Evolutionary conservation across 1,140 invertebrate genomes (phyloP).

Genomic region (Potamilus streckersoni): DNA sequence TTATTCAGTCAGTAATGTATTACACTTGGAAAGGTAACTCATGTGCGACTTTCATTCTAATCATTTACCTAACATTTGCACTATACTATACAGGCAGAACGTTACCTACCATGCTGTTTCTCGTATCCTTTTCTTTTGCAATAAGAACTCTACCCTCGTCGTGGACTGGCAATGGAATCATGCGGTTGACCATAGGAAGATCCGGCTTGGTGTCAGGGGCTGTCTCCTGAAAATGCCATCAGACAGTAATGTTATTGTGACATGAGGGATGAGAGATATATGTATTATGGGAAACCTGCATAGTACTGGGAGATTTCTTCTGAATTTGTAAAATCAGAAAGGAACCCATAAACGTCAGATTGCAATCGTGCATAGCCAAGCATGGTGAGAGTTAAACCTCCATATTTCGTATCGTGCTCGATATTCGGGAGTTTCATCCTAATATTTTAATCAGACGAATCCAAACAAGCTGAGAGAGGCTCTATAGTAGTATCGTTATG

Average conservation of each 20-base stretch:
- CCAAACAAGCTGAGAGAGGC: too few species aligned
- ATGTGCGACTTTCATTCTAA: not conserved
- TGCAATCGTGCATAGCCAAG: not conserved
- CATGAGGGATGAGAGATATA: too few species aligned
- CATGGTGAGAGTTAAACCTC: not conserved
- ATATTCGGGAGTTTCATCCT: too few species aligned
- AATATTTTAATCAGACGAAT: too few species aligned
- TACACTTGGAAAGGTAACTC: not conserved
- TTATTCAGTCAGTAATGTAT: not conserved
- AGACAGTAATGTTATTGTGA: not conserved
- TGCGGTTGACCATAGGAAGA: constrained; percentile 41
- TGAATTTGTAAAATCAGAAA: not conserved
- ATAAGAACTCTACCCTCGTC: constrained; percentile 19
- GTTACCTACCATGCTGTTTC: constrained; percentile 18
- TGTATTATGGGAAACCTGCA: too few species aligned
- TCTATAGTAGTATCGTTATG: too few species aligned
- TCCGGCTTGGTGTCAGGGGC: constrained; percentile 37
- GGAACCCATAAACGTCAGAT: not conserved
- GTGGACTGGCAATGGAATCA: constrained; percentile 41
- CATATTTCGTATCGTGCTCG: not conserved
- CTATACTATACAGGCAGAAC: not conserved
- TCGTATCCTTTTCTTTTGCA: constrained; percentile 25
- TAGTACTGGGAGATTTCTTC: not conserved
- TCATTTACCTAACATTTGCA: not conserved
- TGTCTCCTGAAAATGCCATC: constrained; percentile 28